These are phyloP conservation scores for Charadrius vociferus DNA, from an alignment of 2,113 vertebrate genomes.

Conservation along the genomic window DNA sequence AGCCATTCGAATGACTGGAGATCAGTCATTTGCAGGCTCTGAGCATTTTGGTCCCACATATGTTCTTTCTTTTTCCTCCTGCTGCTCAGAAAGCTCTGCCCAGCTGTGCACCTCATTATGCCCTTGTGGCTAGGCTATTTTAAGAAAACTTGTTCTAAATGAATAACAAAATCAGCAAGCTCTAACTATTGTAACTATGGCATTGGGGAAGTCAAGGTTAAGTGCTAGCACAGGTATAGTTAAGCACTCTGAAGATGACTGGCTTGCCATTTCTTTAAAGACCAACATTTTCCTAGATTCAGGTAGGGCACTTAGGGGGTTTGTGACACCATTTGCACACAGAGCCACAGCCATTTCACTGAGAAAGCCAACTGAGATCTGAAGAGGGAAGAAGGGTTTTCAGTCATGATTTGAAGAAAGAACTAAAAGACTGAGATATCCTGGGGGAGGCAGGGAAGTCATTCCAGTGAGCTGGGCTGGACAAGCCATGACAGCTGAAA, in stretches of 20 bases:
- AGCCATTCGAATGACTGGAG: neutral
- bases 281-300: neutral
- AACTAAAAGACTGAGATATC: neutral
- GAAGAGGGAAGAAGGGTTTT: conserved; percentile 18
- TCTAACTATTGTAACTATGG: conserved; percentile 39
- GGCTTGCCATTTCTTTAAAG: conserved; percentile 22
- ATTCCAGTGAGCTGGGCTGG: neutral
- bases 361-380: neutral
- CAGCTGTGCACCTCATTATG: conserved; percentile 32
- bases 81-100: conserved; percentile 37
- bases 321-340: neutral
- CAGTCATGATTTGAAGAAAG: conserved; percentile 16
- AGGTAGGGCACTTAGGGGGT: conserved; percentile 20
- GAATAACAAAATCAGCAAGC: conserved; percentile 55
- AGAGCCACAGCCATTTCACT: neutral
- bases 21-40: neutral
- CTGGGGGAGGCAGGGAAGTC: neutral
- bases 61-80: neutral
- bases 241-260: conserved; percentile 2
- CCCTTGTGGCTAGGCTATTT: conserved; percentile 61
- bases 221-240: conserved; percentile 42
- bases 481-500: neutral
- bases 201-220: neutral
- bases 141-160: conserved; percentile 54
- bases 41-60: neutral